Percentiles rank a stretch among this genome's conserved stretches.
These are phyloP conservation scores for Tribolium madens DNA, from an alignment of 1,140 invertebrate species.

Conservation along the genomic window DNA sequence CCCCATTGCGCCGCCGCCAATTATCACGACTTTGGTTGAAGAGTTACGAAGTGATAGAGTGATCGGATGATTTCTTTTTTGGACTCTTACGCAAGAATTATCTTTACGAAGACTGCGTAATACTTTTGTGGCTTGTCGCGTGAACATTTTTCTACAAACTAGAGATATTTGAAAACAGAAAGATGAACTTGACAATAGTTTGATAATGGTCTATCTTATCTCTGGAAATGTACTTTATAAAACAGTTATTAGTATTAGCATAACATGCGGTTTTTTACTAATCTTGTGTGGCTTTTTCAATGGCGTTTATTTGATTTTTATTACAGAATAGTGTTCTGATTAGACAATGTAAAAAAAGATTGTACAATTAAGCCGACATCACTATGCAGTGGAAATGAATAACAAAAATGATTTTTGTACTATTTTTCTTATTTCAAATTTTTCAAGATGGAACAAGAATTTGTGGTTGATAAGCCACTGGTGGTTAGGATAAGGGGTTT, in stretches of 20 bases:
- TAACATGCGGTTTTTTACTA: not conserved
- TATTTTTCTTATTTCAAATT: not conserved
- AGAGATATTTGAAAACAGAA: not conserved
- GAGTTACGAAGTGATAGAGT: not conserved
- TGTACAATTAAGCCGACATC: no score
- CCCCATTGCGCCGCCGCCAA: conserved; percentile 95
- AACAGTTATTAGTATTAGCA: not conserved
- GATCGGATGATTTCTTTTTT: not conserved
- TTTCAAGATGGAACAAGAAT: conserved; percentile 1
- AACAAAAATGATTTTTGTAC: not conserved
- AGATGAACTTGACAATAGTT: not conserved
- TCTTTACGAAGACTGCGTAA: not conserved
- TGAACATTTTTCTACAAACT: not conserved
- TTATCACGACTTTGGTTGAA: conserved; percentile 81
- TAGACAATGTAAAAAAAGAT: no score
- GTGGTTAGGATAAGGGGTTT: conserved; percentile 29
- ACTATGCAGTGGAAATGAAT: no score
- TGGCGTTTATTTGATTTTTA: not conserved
- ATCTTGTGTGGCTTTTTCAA: not conserved
- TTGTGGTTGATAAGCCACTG: conserved; percentile 11
- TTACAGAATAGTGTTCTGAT: not conserved
- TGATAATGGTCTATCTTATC: not conserved
- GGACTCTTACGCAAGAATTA: not conserved
- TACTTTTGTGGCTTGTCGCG: not conserved
- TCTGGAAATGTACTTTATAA: not conserved